Conservation (phyloP, 2,113 vertebrate species). For the Nerophis ophidion region DNA sequence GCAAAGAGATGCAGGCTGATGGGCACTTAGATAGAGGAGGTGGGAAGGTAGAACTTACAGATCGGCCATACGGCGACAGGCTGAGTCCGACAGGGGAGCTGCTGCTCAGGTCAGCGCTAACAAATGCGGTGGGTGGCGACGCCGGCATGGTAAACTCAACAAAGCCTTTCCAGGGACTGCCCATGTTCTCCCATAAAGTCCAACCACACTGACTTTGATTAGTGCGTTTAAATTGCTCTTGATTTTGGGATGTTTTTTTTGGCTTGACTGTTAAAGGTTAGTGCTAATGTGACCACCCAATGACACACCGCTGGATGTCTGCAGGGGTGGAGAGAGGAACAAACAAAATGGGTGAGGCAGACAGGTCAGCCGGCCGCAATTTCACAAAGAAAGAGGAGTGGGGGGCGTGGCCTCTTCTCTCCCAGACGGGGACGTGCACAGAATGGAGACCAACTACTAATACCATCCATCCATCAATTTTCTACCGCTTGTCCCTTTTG, state of each 20-base stretch:
- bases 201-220: slow-evolving; percentile 60
- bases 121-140: slow-evolving; percentile 72
- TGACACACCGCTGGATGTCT: slow-evolving; percentile 72
- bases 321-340: slow-evolving; percentile 73
- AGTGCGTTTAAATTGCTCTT: slow-evolving; percentile 25
- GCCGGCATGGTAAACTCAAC: slow-evolving; percentile 73
- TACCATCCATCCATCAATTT: no score
- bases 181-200: slow-evolving; percentile 76
- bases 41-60: slow-evolving; percentile 72
- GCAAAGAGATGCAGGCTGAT: slow-evolving; percentile 52
- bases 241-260: slow-evolving; percentile 28
- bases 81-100: slow-evolving; percentile 74
- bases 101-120: slow-evolving; percentile 77
- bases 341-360: slow-evolving; percentile 63
- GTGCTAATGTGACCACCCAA: slow-evolving; percentile 63
- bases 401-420: slow-evolving; percentile 29
- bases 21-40: slow-evolving; percentile 50
- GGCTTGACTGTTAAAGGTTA: slow-evolving; percentile 36
- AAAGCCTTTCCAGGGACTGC: slow-evolving; percentile 79
- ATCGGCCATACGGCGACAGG: slow-evolving; percentile 76
- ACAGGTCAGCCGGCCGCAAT: slow-evolving; percentile 63
- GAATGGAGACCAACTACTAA: slow-evolving; percentile 6
- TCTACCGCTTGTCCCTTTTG: no score
- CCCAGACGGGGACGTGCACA: slow-evolving; percentile 23
- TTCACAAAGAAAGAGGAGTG: slow-evolving; percentile 45